Evolutionary conservation across 2,797 vertebrate species (phyloP), one percentile per base, ranked within the genome.

Genomic region (Intellagama lesueurii): DNA sequence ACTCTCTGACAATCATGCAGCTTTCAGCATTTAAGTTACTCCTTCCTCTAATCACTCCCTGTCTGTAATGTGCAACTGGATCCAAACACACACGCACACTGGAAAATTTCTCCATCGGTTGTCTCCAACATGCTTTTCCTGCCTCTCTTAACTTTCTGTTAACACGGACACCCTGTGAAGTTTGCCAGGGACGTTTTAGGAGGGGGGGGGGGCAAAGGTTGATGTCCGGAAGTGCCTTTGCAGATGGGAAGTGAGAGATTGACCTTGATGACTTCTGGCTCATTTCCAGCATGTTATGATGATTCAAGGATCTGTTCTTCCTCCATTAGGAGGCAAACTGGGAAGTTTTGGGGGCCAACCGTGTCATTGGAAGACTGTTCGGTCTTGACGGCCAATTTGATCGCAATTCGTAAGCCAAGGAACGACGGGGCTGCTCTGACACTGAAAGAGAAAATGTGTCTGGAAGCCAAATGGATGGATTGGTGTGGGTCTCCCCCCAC

Each of bases 391-490:
- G 89, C 83, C 87, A 94, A 17, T 17, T 19, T 93, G 93, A 94
- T 93, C 90, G 93, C 93, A 95, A 94, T 94, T 92, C 93, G 40
- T 90, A 4, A 40, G 75, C 6, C 8, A 89, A 89, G 92, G 93
- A 88, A 93, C 92, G 90, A 92, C 24, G 32, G 5, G 2, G 60
- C 68, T 24, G 92, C 90, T 93, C 93, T 94, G 93, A 93, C 0
- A 0, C 92, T 56, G 94, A 92, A 94, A 89, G 90, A 91, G 93
- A 92, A 94, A 94, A 93, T 28, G 90, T 83, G 83, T 92, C 87
- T 11, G 16, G 94, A 90, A 93, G 93, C 95, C 93, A 95, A 94
- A 80, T 93, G 93, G 93, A 93, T 94, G 95, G 92, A 93, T 87
- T 95, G 93, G 95, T 92, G 94, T 87, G 95, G 93, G 76, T 49